These are phyloP conservation scores for sheep (Ovis aries) DNA, from an alignment of 2,113 vertebrate genomes.

Conservation along the genomic window ARS-UI_Ramb_v3.0 NC_056056.1:152875501-152876000, in stretches of 20 bases:
- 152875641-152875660: neutral
- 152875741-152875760: neutral
- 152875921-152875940: too few species aligned
- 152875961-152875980: too few species aligned
- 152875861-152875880: too few species aligned
- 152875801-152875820: neutral
- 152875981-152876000: too few species aligned
- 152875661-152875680: neutral
- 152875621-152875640: neutral
- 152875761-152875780: neutral
- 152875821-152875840: neutral
- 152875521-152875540: neutral
- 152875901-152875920: too few species aligned
- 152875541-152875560: neutral
- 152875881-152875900: accelerated
- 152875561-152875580: neutral
- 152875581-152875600: neutral
- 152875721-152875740: neutral
- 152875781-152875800: neutral
- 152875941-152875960: too few species aligned
- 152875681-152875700: neutral
- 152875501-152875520: neutral
- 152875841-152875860: neutral
- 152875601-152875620: neutral
- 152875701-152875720: neutral